These are phyloP conservation scores for Podiceps cristatus DNA, from an alignment of 2,113 vertebrate genomes.

Conservation along the genomic window DNA sequence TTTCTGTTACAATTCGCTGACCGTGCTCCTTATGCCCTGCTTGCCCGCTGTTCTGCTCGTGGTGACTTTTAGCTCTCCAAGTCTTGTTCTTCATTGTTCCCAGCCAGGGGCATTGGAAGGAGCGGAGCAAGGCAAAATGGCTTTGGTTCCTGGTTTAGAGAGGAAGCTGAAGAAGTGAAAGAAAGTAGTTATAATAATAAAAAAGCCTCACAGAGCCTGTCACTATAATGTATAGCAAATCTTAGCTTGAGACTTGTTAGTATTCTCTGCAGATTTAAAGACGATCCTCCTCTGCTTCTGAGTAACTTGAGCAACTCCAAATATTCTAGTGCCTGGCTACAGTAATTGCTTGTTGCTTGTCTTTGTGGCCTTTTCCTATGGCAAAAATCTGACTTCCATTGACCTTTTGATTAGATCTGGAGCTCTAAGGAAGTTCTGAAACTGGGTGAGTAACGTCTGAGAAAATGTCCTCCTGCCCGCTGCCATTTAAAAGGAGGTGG, in stretches of 20 bases:
- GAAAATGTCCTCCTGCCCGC: not conserved
- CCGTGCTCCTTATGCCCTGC: not conserved
- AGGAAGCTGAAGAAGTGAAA: not conserved
- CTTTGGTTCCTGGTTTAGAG: not conserved
- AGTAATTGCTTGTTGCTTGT: not conserved
- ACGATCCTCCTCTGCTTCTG: not conserved
- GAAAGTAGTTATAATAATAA: not conserved
- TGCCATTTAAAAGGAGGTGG: conserved; percentile 26
- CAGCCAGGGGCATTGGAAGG: not conserved
- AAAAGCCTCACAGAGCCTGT: not conserved
- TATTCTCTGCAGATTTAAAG: not conserved
- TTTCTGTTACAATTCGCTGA: not conserved
- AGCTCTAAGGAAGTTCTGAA: conserved; percentile 26
- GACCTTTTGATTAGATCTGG: conserved; percentile 49
- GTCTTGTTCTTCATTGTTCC: not conserved
- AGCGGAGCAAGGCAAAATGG: not conserved
- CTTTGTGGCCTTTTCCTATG: not conserved
- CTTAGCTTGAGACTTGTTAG: not conserved
- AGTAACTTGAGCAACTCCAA: not conserved
- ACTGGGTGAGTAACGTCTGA: conserved; percentile 28
- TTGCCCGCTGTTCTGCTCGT: not conserved
- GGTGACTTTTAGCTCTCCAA: not conserved
- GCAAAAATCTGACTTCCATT: conserved; percentile 42
- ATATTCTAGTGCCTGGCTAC: not conserved
- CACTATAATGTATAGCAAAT: not conserved